Base-by-base conservation (phyloP, 2,113 vertebrate genomes). In the Sylvia atricapilla region DNA sequence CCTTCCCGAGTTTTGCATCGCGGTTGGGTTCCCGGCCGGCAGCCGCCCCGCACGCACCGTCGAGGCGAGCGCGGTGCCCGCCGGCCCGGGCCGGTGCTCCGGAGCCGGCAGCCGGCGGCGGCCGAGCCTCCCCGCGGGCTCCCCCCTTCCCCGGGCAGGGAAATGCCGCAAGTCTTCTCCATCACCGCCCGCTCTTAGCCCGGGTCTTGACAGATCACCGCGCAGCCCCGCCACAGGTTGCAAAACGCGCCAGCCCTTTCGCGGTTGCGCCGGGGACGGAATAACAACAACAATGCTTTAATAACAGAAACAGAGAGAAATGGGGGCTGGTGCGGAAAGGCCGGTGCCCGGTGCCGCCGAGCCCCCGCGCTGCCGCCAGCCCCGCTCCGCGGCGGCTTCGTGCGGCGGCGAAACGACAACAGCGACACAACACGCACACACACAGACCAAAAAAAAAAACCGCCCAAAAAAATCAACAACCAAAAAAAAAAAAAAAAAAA, bases 211-310 rank as follows among this genome's bases (percentile, higher is more conserved):
- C 87, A 94, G 83, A 84, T 64, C 87, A 10, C 94, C 60, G 62
- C 93, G 72, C 90, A 64, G 76, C 84, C 75, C 90, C 60, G 90
- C 95, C 84, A 94, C 95, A 94, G 93, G 93, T 94, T 96, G 95
- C 95, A 89, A 88, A 96, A 74, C 55, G 86, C 92, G 43, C 67
- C 67, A 50, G 73, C 58, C 67, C 27, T 62, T 92, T 20, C 70
- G 84, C 79, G 22, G 94, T 77, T 53, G 55, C 41, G 63, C 41
- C 25, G 56, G 30, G 63, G 63, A 67, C 39, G 10, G 73, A 44
- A 75, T 30, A 72, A 84, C 68, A 43, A 70, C 11, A 76, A 58
- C 12, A 39, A 30, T 4, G 39, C 27, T 55, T 49, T 53, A 53
- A 49, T 39, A 58, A 84, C 5, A 33, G 55, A 41, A 76, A 41